Conservation (phyloP, 2,888 invertebrate species). For the Autographa gamma region DNA sequence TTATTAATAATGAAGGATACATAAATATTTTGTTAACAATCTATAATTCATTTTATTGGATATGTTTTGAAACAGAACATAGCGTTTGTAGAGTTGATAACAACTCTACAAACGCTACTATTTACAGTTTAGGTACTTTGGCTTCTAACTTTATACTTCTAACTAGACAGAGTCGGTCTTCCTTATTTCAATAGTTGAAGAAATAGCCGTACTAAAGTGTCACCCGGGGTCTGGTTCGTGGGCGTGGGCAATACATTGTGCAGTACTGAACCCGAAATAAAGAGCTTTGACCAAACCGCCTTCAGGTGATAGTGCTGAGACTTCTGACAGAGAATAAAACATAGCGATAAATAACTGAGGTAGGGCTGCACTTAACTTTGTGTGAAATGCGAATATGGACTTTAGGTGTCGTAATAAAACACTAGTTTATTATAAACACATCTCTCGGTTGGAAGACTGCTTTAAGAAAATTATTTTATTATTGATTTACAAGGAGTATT, state of each 20-base stretch:
- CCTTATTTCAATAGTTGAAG: background rate
- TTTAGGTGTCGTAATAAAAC: too few relatives aligned
- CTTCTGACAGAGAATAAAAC: slow-evolving; percentile 3
- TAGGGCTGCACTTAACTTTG: background rate
- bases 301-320: background rate
- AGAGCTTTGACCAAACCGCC: background rate
- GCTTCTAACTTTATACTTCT: background rate
- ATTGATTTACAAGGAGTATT: too few relatives aligned
- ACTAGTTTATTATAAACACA: too few relatives aligned
- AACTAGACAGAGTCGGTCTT: background rate
- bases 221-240: background rate
- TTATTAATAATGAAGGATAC: slow-evolving; percentile 51
- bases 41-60: slow-evolving; percentile 3
- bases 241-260: slow-evolving; percentile 2
- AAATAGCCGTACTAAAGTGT: background rate
- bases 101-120: too few relatives aligned
- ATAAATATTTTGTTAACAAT: slow-evolving; percentile 46
- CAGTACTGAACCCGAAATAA: background rate
- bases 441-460: too few relatives aligned
- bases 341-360: slow-evolving; percentile 4
- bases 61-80: too few relatives aligned
- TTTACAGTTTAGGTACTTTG: background rate
- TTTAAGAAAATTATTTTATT: too few relatives aligned
- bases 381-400: background rate
- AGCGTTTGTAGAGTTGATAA: too few relatives aligned